phyloP scores from a whole-genome alignment of 2,113 vertebrate species.

The Apteryx owenii region DNA sequence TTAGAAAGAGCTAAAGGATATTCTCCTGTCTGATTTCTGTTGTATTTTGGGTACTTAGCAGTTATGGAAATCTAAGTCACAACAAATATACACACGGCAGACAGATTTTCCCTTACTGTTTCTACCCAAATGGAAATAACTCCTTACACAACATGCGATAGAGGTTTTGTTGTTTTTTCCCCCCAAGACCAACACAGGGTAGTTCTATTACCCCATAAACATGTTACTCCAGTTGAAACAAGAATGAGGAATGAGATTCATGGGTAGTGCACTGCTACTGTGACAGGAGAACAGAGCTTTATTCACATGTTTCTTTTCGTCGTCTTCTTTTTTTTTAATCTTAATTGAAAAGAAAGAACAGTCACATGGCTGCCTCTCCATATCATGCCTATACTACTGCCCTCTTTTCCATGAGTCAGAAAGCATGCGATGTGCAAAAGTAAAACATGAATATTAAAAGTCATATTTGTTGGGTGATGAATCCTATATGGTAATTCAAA shows the following conservation, averaged over 20 bases:
- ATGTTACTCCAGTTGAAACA: not conserved
- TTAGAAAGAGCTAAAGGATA: not conserved
- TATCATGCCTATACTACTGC: not conserved
- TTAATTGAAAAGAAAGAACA: not conserved
- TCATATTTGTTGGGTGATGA: not conserved
- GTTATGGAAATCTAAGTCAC: not conserved
- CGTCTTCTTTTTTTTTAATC: not conserved
- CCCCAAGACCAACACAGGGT: not conserved
- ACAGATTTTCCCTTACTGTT: not conserved
- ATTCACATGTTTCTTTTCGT: not conserved
- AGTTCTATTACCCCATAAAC: not conserved
- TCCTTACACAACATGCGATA: not conserved
- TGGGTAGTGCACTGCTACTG: not conserved
- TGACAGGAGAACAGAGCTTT: not conserved
- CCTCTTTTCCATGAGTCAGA: not conserved
- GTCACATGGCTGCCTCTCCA: not conserved
- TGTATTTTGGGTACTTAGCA: not conserved
- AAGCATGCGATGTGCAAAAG: not conserved
- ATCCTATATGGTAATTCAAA: not conserved
- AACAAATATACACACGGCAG: not conserved
- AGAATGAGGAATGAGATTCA: not conserved
- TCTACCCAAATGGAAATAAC: not conserved
- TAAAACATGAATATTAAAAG: not conserved
- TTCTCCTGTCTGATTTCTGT: not conserved
- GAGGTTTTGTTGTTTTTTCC: not conserved